Percentiles rank a stretch among this genome's conserved stretches.
Conservation (phyloP, 2,797 vertebrate genomes). For the Pseudochirops cupreus region DNA sequence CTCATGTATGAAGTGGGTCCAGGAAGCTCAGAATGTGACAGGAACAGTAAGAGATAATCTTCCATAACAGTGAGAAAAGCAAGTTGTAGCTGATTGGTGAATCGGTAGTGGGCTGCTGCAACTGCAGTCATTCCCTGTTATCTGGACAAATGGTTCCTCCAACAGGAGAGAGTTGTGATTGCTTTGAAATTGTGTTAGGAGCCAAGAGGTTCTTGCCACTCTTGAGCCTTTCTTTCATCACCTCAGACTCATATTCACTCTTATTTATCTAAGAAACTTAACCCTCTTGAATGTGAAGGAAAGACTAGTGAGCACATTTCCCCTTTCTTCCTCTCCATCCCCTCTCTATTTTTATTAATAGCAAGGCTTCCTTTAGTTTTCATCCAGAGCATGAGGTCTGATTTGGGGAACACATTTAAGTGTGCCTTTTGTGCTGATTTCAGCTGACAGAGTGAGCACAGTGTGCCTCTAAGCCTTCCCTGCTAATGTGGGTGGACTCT, state of each 20-base stretch:
- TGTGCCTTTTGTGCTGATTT: slow-evolving; percentile 52
- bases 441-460: slow-evolving; percentile 60
- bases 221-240: slow-evolving; percentile 21
- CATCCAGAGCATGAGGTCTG: not conserved
- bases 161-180: slow-evolving; percentile 21
- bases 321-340: slow-evolving; percentile 4
- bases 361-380: slow-evolving; percentile 12
- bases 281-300: slow-evolving; percentile 21
- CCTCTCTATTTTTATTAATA: slow-evolving; percentile 33
- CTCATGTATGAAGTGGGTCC: not conserved
- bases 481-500: slow-evolving; percentile 43
- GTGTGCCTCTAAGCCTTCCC: slow-evolving; percentile 62
- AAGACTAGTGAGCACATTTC: slow-evolving; percentile 8
- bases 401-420: slow-evolving; percentile 36
- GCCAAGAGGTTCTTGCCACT: not conserved
- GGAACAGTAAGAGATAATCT: not conserved
- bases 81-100: not conserved
- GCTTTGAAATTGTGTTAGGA: not conserved
- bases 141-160: not conserved
- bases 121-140: not conserved
- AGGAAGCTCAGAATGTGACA: not conserved
- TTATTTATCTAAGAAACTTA: slow-evolving; percentile 22
- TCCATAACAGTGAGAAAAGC: not conserved
- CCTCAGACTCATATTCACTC: not conserved
- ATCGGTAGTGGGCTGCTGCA: not conserved